Evolutionary conservation across 2,888 invertebrate species (phyloP).

Genomic region (Melieria omissa): DNA sequence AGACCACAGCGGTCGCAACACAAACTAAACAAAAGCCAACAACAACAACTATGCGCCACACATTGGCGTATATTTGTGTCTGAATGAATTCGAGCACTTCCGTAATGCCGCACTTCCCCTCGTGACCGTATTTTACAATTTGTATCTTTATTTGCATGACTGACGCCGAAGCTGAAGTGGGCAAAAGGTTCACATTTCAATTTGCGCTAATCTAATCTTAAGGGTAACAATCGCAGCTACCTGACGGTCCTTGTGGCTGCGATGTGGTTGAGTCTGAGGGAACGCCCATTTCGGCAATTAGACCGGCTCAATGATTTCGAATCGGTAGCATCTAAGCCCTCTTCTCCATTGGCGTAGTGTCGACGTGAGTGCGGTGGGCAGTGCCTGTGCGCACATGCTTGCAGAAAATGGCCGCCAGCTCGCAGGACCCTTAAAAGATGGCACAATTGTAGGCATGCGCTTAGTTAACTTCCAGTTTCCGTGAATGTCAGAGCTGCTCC

Average conservation of each 20-base stretch:
- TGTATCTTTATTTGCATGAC: slow-evolving; percentile 35
- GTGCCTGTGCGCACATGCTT: not conserved
- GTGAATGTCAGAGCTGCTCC: slow-evolving; percentile 44
- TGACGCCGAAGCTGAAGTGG: slow-evolving; percentile 28
- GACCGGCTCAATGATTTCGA: slow-evolving; percentile 36
- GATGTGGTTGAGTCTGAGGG: slow-evolving; percentile 17
- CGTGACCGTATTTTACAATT: slow-evolving; percentile 9
- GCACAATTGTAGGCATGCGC: slow-evolving; percentile 42
- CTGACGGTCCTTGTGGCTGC: slow-evolving; percentile 6
- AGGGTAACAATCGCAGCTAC: slow-evolving; percentile 48
- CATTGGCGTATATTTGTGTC: not conserved
- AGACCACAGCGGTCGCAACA: too few relatives aligned
- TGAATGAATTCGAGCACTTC: slow-evolving; percentile 14
- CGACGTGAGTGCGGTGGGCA: slow-evolving; percentile 18
- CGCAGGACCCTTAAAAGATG: slow-evolving; percentile 52
- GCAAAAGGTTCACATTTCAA: slow-evolving; percentile 45
- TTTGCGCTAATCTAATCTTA: slow-evolving; percentile 54
- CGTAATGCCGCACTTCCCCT: not conserved
- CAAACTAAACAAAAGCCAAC: not conserved
- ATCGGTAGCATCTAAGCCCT: slow-evolving; percentile 24
- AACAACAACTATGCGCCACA: not conserved
- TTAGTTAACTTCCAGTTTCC: slow-evolving; percentile 47
- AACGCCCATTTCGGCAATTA: slow-evolving; percentile 39
- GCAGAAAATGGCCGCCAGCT: not conserved
- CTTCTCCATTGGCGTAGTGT: not conserved